These are phyloP conservation scores for Sapajus apella DNA, from an alignment of 2,113 vertebrate species.

Conservation along the genomic window DNA sequence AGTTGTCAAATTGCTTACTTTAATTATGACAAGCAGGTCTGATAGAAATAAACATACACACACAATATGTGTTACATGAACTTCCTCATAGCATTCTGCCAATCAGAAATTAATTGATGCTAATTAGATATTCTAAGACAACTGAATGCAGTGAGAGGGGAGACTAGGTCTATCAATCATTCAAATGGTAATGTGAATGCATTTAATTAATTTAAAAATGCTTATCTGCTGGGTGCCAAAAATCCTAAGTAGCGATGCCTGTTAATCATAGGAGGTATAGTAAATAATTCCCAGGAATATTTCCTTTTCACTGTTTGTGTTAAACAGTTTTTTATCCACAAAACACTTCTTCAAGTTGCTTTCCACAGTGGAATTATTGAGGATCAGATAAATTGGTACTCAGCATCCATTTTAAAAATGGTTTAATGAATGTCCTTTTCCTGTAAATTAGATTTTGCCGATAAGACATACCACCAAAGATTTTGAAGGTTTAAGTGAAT, in stretches of 20 bases:
- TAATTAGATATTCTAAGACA: not conserved
- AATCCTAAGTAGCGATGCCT: not conserved
- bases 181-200: not conserved
- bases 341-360: not conserved
- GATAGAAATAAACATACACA: not conserved
- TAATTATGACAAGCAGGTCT: conserved; percentile 18
- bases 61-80: not conserved
- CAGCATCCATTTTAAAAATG: not conserved
- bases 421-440: not conserved
- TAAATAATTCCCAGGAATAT: not conserved
- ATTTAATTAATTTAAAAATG: not conserved
- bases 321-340: not conserved
- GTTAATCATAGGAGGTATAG: not conserved
- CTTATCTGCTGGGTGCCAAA: not conserved
- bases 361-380: not conserved
- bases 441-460: not conserved
- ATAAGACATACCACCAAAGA: not conserved
- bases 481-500: not conserved
- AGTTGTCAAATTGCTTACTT: not conserved
- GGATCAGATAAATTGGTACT: not conserved
- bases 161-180: not conserved
- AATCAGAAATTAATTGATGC: not conserved
- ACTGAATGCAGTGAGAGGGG: not conserved
- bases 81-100: not conserved
- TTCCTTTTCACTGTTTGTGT: not conserved